phyloP scores from a whole-genome alignment of 2,888 invertebrate species.

The Artemia sinica region DNA sequence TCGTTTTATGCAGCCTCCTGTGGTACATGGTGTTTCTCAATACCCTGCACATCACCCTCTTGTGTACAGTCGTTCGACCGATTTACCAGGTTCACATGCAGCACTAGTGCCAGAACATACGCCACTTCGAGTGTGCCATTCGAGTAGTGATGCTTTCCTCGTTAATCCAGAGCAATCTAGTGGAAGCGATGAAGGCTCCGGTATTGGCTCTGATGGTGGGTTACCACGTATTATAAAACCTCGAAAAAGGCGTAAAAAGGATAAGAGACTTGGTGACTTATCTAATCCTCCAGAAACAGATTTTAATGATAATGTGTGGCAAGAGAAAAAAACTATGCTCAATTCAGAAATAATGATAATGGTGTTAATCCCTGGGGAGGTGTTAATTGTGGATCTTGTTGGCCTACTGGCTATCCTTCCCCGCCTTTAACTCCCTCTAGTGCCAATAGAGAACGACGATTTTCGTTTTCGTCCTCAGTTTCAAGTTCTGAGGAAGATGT shows the following conservation, averaged over 20 bases:
- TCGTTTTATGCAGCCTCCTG: constrained; percentile 5
- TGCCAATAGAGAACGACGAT: constrained; percentile 10
- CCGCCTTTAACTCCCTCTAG: constrained; percentile 1
- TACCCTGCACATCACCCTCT: constrained; percentile 9
- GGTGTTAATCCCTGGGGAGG: not conserved
- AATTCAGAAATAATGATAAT: not conserved
- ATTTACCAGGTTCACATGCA: constrained; percentile 11
- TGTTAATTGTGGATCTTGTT: not conserved
- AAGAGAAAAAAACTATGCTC: not conserved
- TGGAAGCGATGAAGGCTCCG: constrained; percentile 53
- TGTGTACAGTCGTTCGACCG: constrained; percentile 17
- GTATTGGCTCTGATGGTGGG: constrained; percentile 48
- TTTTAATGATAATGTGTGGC: not conserved
- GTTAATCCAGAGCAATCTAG: constrained; percentile 35
- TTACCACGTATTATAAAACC: constrained; percentile 75
- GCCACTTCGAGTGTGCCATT: constrained; percentile 19
- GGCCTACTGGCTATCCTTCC: constrained; percentile 5
- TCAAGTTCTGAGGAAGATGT: constrained; percentile 10
- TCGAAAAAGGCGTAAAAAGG: constrained; percentile 72
- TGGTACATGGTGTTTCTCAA: not conserved
- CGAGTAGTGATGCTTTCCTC: constrained; percentile 50
- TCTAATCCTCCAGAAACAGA: not conserved
- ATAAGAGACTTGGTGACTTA: constrained; percentile 30
- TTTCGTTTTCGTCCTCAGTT: not conserved
- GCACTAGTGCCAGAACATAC: constrained; percentile 16